Evolutionary conservation across 2,113 vertebrate species (phyloP).

Genomic region (Strigops habroptila): DNA sequence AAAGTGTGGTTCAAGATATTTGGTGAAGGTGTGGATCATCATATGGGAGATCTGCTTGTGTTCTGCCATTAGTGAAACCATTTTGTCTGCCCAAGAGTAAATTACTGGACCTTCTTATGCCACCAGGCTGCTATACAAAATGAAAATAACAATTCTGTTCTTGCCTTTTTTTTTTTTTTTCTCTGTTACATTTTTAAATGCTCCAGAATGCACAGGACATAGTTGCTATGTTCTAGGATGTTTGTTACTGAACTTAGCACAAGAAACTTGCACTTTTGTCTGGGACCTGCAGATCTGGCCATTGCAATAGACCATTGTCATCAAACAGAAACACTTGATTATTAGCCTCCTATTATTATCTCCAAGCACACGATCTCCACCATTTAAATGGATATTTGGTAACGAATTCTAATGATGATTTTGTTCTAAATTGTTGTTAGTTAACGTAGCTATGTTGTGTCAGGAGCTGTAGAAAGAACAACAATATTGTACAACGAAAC

Average conservation of each 20-base stretch:
- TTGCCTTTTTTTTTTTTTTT: neutral
- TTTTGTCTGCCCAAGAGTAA: neutral
- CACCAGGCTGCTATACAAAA: neutral
- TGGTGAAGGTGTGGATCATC: neutral
- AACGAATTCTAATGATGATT: neutral
- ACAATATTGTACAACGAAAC: neutral
- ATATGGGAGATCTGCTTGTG: neutral
- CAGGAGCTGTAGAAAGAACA: neutral
- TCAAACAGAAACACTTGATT: neutral
- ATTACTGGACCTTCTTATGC: neutral
- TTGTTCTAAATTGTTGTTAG: neutral
- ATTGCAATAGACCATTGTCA: neutral
- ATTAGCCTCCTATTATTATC: neutral
- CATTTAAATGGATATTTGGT: neutral
- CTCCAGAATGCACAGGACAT: neutral
- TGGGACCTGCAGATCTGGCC: neutral
- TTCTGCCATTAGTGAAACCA: neutral
- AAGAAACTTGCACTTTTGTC: neutral
- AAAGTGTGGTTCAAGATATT: neutral
- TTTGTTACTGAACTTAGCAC: neutral
- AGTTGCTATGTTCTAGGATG: neutral
- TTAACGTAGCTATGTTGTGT: rapidly evolving
- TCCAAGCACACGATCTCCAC: neutral
- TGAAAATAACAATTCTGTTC: neutral
- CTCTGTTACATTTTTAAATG: neutral